Evolutionary conservation across 2,888 invertebrate genomes (phyloP).

Genomic region (Acleris cristana): DNA sequence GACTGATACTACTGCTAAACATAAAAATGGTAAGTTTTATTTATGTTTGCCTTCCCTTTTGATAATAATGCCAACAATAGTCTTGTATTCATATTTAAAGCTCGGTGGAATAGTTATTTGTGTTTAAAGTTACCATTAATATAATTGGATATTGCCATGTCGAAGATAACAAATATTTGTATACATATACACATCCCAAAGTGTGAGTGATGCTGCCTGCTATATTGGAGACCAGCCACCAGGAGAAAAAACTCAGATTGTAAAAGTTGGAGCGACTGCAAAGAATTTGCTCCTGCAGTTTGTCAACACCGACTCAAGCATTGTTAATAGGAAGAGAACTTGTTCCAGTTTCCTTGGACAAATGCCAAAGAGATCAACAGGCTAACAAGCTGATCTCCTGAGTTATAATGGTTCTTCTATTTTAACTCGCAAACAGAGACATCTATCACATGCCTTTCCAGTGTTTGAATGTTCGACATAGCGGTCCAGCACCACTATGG

Average conservation of each 20-base stretch:
- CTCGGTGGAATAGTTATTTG: conserved; percentile 27
- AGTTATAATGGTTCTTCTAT: conserved; percentile 24
- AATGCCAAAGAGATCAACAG: conserved; percentile 17
- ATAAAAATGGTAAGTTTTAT: conserved; percentile 79
- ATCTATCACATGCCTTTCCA: conserved; percentile 43
- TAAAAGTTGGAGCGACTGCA: conserved; percentile 40
- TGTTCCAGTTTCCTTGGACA: conserved; percentile 30
- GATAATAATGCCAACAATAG: background rate
- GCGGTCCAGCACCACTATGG: conserved; percentile 56
- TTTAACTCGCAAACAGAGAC: conserved; percentile 40
- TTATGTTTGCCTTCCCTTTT: background rate
- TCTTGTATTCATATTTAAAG: conserved; percentile 18
- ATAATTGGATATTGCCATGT: conserved; percentile 15
- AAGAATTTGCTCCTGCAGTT: conserved; percentile 39
- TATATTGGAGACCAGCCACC: conserved; percentile 42
- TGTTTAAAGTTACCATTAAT: conserved; percentile 29
- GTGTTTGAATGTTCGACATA: conserved; percentile 56
- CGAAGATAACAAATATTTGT: conserved; percentile 15
- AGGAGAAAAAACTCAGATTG: conserved; percentile 44
- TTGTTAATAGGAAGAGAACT: conserved; percentile 44
- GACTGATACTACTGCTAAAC: conserved; percentile 84
- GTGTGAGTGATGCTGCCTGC: conserved; percentile 41
- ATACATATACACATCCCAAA: conserved; percentile 25
- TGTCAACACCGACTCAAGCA: conserved; percentile 41
- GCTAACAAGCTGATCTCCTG: conserved; percentile 21